Conservation (phyloP, 2,113 vertebrate genomes). For the Myodes glareolus region DNA sequence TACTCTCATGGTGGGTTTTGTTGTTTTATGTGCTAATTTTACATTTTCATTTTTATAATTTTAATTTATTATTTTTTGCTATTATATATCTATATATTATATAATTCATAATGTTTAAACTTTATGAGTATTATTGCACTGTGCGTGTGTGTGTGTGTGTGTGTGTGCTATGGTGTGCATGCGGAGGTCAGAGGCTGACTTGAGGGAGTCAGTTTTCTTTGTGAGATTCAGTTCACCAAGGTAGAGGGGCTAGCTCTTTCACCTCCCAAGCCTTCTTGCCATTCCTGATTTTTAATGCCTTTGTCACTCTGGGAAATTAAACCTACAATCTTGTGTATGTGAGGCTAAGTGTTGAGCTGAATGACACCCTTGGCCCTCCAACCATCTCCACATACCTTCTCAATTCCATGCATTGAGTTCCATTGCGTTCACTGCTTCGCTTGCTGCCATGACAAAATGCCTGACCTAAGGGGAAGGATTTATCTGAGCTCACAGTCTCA, state of each 20-base stretch:
- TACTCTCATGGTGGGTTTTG: neutral
- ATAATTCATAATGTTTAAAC: neutral
- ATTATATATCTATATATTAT: neutral
- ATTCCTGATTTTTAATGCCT: neutral
- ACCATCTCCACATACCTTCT: neutral
- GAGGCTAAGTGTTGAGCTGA: neutral
- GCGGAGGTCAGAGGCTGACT: neutral
- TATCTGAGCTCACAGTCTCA: neutral
- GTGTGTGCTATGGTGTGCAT: too few species aligned
- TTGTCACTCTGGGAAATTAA: neutral
- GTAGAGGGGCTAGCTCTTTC: neutral
- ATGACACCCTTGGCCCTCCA: neutral
- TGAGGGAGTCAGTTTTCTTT: neutral
- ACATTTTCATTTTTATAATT: neutral
- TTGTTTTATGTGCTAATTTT: neutral
- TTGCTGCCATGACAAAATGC: neutral
- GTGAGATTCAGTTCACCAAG: neutral
- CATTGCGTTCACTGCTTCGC: neutral
- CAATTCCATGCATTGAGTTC: neutral
- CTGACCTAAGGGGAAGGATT: neutral
- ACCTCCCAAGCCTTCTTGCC: neutral
- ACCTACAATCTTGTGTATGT: neutral
- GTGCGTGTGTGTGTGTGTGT: too few species aligned
- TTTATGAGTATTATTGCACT: neutral
- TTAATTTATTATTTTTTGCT: neutral